Evolutionary conservation across 2,888 invertebrate genomes (phyloP), one percentile per base, ranked within the genome.

Genomic region (Tiphia femorata): DNA sequence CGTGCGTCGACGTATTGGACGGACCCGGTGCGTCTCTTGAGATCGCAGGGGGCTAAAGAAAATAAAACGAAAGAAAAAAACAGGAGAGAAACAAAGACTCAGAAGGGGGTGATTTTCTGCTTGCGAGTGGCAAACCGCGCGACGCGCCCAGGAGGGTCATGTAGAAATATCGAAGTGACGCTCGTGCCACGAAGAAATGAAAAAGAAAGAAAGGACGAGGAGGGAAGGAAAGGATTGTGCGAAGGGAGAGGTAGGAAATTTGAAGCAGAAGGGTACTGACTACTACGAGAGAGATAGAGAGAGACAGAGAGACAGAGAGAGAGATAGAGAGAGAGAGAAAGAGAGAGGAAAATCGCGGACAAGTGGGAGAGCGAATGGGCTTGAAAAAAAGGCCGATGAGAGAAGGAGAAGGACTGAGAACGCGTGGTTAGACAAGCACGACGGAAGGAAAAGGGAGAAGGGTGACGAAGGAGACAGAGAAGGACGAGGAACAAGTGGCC

Each of bases 121-220:
- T 44, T 49, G 49, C 48, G 37, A 25, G 12, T 14, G n/a, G n/a
- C 48, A 23, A 44, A 48, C 41, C 37, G 17, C 35, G 35, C 58
- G 51, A 44, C 43, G 40, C 40, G 49, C n/a, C n/a, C n/a, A n/a
- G n/a, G n/a, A 62, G 60, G 10, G 33, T 62, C n/a, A 62, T 60
- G 51, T 43, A 56, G 60, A 70, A 64, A 70, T 64, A 64, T 66
- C 66, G 56, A 57, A 66, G 62, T 62, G 66, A 62, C 59, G 61
- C 59, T 52, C 48, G 46, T 16, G 48, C 57, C 47, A 41, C 50
- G 51, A 44, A 46, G 58, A 65, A n/a, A 59, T 57, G 58, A 46
- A 50, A 57, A 61, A 50, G 40, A n/a, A n/a, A n/a, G n/a, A n/a
- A n/a, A n/a, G n/a, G n/a, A n/a, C n/a, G n/a, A n/a, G n/a, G 21